These are phyloP conservation scores for Pharmacophagus antenor DNA, from an alignment of 2,888 invertebrate species.

Conservation along the genomic window DNA sequence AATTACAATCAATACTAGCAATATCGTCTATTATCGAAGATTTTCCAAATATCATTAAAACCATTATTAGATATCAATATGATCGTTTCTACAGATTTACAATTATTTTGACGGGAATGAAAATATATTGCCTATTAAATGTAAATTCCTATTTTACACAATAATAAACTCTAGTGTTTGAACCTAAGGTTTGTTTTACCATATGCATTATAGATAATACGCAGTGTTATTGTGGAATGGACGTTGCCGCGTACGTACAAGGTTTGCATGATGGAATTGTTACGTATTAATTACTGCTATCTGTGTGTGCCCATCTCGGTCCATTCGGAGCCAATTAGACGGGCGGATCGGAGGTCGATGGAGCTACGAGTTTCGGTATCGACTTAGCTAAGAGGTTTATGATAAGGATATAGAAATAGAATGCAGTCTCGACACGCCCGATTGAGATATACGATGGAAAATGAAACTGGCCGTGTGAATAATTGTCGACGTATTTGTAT, in stretches of 20 bases:
- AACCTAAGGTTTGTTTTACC: neutral
- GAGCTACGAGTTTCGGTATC: slow-evolving; percentile 22
- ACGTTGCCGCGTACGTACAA: slow-evolving; percentile 10
- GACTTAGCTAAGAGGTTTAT: slow-evolving; percentile 26
- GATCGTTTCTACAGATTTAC: neutral
- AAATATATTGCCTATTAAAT: neutral
- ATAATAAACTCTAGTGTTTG: slow-evolving; percentile 1
- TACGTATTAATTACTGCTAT: slow-evolving; percentile 45
- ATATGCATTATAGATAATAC: slow-evolving; percentile 1
- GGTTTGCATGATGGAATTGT: slow-evolving; percentile 32
- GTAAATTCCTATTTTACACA: neutral
- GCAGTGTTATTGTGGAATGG: slow-evolving; percentile 14
- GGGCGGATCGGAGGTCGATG: slow-evolving; percentile 40
- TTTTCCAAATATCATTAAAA: too few relatives aligned
- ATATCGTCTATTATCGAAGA: too few relatives aligned
- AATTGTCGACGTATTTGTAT: too few relatives aligned
- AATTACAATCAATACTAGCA: too few relatives aligned
- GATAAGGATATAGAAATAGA: slow-evolving; percentile 8
- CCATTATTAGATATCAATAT: too few relatives aligned
- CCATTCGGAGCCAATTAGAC: slow-evolving; percentile 60
- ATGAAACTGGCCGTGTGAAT: too few relatives aligned
- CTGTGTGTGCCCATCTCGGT: slow-evolving; percentile 46
- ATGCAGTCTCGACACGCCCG: neutral
- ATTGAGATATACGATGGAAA: neutral
- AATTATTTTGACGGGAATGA: neutral